A percentile compares a stretch with the other conserved stretches of the same genome.
These are phyloP conservation scores for Anabas testudineus DNA, from an alignment of 2,797 vertebrate genomes.

Conservation along the genomic window DNA sequence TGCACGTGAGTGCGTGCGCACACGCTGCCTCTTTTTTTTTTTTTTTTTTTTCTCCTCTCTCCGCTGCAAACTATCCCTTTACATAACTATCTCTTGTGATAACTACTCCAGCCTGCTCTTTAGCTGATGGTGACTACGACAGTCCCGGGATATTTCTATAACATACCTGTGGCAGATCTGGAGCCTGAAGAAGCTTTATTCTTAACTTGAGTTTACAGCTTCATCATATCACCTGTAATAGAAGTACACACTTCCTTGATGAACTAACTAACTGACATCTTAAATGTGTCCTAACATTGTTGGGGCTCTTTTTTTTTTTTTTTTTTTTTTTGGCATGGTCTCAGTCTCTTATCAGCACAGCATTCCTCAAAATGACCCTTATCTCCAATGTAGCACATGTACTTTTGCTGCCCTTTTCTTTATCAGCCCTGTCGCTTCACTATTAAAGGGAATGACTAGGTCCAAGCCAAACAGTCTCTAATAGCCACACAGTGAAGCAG, in stretches of 20 bases:
- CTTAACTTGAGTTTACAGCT: slow-evolving; percentile 23
- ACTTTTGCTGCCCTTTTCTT: slow-evolving; percentile 36
- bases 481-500: slow-evolving; percentile 21
- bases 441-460: slow-evolving; percentile 45
- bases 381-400: slow-evolving; percentile 57
- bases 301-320: background rate
- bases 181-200: background rate
- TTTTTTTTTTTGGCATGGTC: slow-evolving; percentile 18
- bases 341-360: slow-evolving; percentile 47
- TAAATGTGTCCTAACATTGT: slow-evolving; percentile 8
- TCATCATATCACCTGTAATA: background rate
- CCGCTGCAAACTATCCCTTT: slow-evolving; percentile 54
- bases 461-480: slow-evolving; percentile 37
- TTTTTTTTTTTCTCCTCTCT: slow-evolving; percentile 1
- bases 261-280: too few relatives aligned
- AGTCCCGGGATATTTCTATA: slow-evolving; percentile 16
- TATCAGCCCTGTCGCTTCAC: slow-evolving; percentile 25
- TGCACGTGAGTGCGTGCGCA: background rate
- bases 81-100: slow-evolving; percentile 64
- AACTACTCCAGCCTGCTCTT: slow-evolving; percentile 36
- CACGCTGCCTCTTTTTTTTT: background rate
- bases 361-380: slow-evolving; percentile 62
- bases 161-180: background rate
- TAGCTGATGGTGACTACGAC: slow-evolving; percentile 30
- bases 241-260: background rate